Percentiles rank a stretch among this genome's conserved stretches.
Conservation (phyloP, 1,140 invertebrate genomes). For the Brachionus paranguensis region DNA sequence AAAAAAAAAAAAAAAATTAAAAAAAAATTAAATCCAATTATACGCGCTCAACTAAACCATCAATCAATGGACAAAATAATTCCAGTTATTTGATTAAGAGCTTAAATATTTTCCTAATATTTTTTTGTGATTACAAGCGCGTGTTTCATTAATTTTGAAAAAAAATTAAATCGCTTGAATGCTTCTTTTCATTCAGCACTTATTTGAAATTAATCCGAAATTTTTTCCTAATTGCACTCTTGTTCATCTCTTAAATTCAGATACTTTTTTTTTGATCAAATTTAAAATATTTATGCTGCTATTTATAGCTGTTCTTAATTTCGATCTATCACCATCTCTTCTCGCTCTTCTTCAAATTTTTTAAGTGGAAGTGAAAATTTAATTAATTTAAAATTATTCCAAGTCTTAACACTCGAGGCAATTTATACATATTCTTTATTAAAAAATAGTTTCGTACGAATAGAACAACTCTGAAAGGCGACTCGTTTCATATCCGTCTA, state of each 20-base stretch:
- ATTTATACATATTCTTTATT: neutral
- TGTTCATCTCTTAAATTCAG: neutral
- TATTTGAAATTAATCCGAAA: neutral
- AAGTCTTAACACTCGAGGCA: constrained; percentile 34
- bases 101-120: neutral
- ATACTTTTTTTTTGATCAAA: neutral
- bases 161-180: neutral
- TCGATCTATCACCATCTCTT: neutral
- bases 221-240: neutral
- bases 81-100: neutral
- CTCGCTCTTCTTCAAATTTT: neutral
- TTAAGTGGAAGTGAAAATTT: constrained; percentile 39
- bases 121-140: neutral
- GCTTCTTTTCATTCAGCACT: neutral
- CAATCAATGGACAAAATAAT: constrained; percentile 12
- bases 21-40: neutral
- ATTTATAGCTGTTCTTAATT: constrained; percentile 24
- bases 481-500: neutral
- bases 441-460: neutral
- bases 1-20: neutral
- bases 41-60: neutral
- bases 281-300: neutral
- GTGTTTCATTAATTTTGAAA: neutral
- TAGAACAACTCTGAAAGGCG: neutral
- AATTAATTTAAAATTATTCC: constrained; percentile 36